Conservation (phyloP, 2,797 vertebrate species). For the Acrossocheilus fasciatus region DNA sequence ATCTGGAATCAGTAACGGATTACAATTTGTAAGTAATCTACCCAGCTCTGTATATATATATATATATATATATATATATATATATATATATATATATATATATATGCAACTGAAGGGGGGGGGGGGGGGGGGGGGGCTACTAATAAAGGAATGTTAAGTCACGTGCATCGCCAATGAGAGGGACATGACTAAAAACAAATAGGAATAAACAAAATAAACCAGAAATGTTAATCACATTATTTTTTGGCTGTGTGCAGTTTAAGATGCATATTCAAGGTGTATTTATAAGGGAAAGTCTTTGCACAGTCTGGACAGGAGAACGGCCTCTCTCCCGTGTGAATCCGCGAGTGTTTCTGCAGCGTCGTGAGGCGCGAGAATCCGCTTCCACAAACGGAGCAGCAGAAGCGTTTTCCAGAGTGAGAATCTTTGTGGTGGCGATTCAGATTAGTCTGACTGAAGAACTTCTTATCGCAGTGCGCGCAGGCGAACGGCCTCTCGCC, state of each 20-base stretch:
- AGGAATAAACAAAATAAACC: neutral
- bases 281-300: slow-evolving; percentile 23
- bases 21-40: no score
- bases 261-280: neutral
- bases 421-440: neutral
- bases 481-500: slow-evolving; percentile 31
- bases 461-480: neutral
- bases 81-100: no score
- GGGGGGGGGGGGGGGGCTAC: no score
- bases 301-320: slow-evolving; percentile 25
- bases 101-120: no score
- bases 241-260: slow-evolving; percentile 2
- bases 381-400: neutral
- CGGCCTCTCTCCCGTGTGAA: slow-evolving; percentile 34
- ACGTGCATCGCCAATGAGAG: neutral
- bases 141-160: neutral
- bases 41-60: no score
- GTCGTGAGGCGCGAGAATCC: neutral
- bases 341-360: slow-evolving; percentile 18
- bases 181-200: neutral
- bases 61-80: no score
- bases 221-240: neutral
- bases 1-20: no score
- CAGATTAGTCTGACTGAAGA: neutral
- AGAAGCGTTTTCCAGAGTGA: neutral